A percentile compares a stretch with the other conserved stretches of the same genome.
Conservation (phyloP, 35 echinoderm and acorn worm genomes). For the Lytechinus variegatus region DNA sequence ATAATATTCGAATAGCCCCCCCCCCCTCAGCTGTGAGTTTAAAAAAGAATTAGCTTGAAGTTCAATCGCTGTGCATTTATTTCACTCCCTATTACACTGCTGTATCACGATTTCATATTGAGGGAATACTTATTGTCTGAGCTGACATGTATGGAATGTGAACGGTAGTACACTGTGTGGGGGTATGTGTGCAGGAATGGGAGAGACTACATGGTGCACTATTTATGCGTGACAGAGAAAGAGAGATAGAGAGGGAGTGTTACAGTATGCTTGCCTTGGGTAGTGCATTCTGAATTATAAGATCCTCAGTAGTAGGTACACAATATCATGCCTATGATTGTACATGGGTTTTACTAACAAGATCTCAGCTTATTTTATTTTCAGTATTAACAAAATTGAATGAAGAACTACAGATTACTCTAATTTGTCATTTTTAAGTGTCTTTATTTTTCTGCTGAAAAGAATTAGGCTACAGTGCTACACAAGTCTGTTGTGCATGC, state of each 20-base stretch:
- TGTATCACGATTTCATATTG: slow-evolving; percentile 1
- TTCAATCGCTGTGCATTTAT: slow-evolving; percentile 14
- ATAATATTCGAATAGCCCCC: too few relatives aligned
- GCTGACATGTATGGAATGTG: slow-evolving; percentile 29
- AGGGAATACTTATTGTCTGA: slow-evolving; percentile 8
- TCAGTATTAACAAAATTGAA: not conserved
- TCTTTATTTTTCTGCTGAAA: not conserved
- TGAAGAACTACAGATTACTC: not conserved
- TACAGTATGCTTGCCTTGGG: not conserved
- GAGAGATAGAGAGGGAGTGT: not conserved
- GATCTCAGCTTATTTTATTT: not conserved
- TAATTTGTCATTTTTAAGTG: not conserved
- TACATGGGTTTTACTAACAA: not conserved
- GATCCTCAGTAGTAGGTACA: not conserved
- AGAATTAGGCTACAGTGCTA: not conserved
- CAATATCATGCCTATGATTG: not conserved
- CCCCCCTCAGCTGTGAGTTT: not conserved
- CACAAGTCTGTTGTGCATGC: not conserved
- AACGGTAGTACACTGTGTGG: not conserved
- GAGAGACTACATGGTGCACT: not conserved
- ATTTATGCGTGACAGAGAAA: not conserved
- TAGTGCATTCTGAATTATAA: not conserved
- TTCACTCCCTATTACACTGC: not conserved
- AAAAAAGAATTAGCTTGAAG: not conserved
- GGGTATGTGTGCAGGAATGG: not conserved